phyloP scores from a whole-genome alignment of 2,888 invertebrate species.

The Hemaris fuciformis region DNA sequence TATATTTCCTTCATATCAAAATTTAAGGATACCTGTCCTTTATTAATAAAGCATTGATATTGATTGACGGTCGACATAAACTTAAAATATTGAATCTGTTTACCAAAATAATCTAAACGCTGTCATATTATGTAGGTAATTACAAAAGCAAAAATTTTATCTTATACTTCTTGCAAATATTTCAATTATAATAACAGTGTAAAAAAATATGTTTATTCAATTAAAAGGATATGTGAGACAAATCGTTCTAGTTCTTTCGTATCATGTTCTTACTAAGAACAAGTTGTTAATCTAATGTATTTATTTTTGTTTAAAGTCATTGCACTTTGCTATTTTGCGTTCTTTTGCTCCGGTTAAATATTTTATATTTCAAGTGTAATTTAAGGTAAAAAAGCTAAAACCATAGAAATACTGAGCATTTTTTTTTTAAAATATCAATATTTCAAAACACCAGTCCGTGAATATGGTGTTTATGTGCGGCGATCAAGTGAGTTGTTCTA shows the following conservation, averaged over 20 bases:
- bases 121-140: background rate
- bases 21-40: background rate
- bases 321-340: background rate
- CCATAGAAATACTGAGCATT: too few relatives aligned
- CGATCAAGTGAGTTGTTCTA: too few relatives aligned
- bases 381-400: too few relatives aligned
- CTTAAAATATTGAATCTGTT: background rate
- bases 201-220: background rate
- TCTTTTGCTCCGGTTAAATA: background rate
- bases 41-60: background rate
- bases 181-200: too few relatives aligned
- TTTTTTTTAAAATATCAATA: too few relatives aligned
- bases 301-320: background rate
- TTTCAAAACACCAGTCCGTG: too few relatives aligned
- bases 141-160: background rate
- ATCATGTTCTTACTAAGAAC: background rate
- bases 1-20: background rate
- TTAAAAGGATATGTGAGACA: background rate
- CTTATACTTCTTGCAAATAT: too few relatives aligned
- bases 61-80: background rate
- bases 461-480: too few relatives aligned
- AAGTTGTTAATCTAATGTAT: background rate
- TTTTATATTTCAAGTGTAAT: too few relatives aligned
- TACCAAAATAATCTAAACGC: background rate
- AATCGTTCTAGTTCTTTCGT: background rate